A percentile compares a stretch with the other conserved stretches of the same genome.
Conservation (phyloP, 2,113 vertebrate genomes). For the Oxygymnocypris stewartii region DNA sequence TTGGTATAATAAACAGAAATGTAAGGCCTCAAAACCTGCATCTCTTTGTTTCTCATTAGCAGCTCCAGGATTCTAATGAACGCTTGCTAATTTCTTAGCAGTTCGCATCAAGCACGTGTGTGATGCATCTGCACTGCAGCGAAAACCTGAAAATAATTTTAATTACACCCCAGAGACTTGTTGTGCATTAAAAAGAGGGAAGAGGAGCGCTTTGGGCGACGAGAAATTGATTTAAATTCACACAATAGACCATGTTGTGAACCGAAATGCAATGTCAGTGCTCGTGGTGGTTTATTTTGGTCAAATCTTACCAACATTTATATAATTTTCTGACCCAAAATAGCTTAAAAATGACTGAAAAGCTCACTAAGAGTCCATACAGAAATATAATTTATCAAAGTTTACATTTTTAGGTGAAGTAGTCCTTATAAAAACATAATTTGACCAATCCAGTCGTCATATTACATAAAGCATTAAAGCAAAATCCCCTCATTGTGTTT, state of each 20-base stretch:
- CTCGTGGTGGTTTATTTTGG: not conserved
- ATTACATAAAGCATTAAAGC: not conserved
- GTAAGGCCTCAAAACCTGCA: conserved; percentile 14
- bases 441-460: not conserved
- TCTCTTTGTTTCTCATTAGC: conserved; percentile 29
- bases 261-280: not conserved
- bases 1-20: conserved; percentile 14
- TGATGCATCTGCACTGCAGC: conserved; percentile 13
- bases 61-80: conserved; percentile 13
- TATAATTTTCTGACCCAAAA: not conserved
- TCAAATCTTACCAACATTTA: not conserved
- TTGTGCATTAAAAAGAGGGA: not conserved
- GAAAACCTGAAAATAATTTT: conserved; percentile 17
- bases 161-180: conserved; percentile 16
- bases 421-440: too few species aligned
- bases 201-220: not conserved
- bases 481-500: not conserved
- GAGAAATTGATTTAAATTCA: not conserved
- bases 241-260: not conserved
- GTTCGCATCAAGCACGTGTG: not conserved
- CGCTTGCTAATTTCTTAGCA: conserved; percentile 5
- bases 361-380: too few species aligned
- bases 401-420: too few species aligned
- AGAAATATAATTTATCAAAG: too few species aligned
- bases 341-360: not conserved